These are phyloP conservation scores for Magallana ariakensis DNA, from an alignment of 1,140 invertebrate species.

Conservation along the genomic window DNA sequence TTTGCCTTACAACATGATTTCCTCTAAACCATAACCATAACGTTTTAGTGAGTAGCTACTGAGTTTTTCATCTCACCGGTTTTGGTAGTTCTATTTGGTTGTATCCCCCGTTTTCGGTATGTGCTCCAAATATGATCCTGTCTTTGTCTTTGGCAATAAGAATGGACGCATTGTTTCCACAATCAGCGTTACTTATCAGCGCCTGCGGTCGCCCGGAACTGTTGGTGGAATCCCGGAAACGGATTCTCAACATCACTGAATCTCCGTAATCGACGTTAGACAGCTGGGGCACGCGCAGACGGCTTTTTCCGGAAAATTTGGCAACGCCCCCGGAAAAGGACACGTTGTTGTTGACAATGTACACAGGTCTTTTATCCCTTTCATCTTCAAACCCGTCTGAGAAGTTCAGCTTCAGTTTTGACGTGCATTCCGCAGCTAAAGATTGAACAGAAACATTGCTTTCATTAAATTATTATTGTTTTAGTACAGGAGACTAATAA, in stretches of 20 bases:
- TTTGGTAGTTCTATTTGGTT: constrained; percentile 56
- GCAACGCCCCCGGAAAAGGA: constrained; percentile 59
- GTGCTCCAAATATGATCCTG: constrained; percentile 71
- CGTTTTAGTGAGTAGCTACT: too few relatives aligned
- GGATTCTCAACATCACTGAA: constrained; percentile 60
- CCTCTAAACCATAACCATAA: too few relatives aligned
- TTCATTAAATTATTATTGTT: too few relatives aligned
- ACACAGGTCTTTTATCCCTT: constrained; percentile 61
- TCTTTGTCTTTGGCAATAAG: constrained; percentile 71
- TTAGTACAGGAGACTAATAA: too few relatives aligned
- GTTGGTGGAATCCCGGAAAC: constrained; percentile 53
- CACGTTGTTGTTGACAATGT: constrained; percentile 64
- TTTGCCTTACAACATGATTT: too few relatives aligned
- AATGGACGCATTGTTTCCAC: constrained; percentile 64
- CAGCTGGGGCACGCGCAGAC: constrained; percentile 65
- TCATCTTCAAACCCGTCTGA: constrained; percentile 60
- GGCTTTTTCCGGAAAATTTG: constrained; percentile 66
- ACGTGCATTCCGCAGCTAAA: constrained; percentile 56
- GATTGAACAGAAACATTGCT: too few relatives aligned
- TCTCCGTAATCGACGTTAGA: constrained; percentile 66
- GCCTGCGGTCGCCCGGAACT: constrained; percentile 58
- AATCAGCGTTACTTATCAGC: constrained; percentile 68
- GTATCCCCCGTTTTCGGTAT: constrained; percentile 52
- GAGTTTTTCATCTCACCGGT: constrained; percentile 37
- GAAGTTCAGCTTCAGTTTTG: constrained; percentile 66